phyloP scores from a whole-genome alignment of 2,888 invertebrate genomes.

The Sycophila texana region DNA sequence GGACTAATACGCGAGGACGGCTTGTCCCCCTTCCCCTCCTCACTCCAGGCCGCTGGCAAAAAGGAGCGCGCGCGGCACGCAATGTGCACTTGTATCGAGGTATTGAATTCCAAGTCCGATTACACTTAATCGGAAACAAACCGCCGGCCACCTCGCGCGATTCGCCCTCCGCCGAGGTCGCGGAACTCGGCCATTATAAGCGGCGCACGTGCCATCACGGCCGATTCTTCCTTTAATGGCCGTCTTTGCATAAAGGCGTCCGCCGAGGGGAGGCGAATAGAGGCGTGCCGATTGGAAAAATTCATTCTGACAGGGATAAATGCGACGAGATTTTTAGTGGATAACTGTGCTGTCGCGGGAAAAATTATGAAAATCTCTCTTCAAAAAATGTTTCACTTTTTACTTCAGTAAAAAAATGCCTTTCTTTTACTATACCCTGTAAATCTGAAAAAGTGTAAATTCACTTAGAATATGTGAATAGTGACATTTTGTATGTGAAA shows the following conservation, averaged over 20 bases:
- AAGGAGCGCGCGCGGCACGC: conserved; percentile 46
- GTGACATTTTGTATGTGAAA: no score
- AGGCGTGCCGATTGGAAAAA: no score
- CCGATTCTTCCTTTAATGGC: conserved; percentile 3
- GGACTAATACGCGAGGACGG: conserved; percentile 42
- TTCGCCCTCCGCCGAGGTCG: conserved; percentile 32
- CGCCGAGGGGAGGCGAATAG: not conserved
- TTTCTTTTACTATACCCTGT: no score
- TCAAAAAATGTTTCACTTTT: no score
- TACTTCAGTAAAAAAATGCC: no score
- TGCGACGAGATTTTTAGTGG: no score
- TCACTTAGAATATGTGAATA: no score
- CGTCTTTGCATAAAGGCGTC: not conserved
- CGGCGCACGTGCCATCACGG: not conserved
- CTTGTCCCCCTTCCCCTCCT: no score
- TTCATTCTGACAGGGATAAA: no score
- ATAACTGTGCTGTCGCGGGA: no score
- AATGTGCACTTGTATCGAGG: conserved; percentile 47
- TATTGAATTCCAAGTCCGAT: conserved; percentile 62
- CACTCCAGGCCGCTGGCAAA: conserved; percentile 6
- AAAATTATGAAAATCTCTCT: no score
- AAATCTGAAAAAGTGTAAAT: no score
- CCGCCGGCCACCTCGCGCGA: conserved; percentile 45
- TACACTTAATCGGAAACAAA: conserved; percentile 63
- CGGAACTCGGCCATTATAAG: conserved; percentile 16